phyloP scores from a whole-genome alignment of 2,888 invertebrate species.

The Polylopha cassiicola region DNA sequence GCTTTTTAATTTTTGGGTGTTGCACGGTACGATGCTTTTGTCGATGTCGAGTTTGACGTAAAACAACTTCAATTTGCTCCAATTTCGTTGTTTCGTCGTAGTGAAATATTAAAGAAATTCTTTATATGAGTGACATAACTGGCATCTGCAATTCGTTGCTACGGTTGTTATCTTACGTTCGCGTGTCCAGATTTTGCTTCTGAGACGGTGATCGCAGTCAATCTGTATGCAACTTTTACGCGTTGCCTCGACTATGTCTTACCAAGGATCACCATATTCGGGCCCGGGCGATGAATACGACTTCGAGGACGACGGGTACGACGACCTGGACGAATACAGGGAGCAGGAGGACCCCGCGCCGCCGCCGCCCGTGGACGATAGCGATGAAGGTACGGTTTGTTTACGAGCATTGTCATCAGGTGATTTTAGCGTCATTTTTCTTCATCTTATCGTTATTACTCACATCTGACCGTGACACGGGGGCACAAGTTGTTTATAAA shows the following conservation, averaged over 20 bases:
- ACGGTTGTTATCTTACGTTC: conserved; percentile 38
- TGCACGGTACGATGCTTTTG: conserved; percentile 55
- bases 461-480: conserved; percentile 28
- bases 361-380: conserved; percentile 77
- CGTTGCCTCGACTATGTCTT: conserved; percentile 79
- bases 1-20: conserved; percentile 23
- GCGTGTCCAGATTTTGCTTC: conserved; percentile 53
- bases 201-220: conserved; percentile 61
- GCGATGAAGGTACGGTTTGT: conserved; percentile 76
- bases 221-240: conserved; percentile 77
- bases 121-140: conserved; percentile 65
- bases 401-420: conserved; percentile 50
- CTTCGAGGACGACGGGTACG: conserved; percentile 84
- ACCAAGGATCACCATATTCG: conserved; percentile 82
- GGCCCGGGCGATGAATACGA: conserved; percentile 84
- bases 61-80: conserved; percentile 63
- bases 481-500: conserved; percentile 39
- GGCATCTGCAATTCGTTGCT: conserved; percentile 46
- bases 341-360: conserved; percentile 77
- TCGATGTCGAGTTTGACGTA: conserved; percentile 60
- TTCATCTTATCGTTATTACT: conserved; percentile 32
- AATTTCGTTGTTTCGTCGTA: conserved; percentile 53
- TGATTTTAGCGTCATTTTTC: conserved; percentile 50
- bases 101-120: conserved; percentile 47
- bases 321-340: conserved; percentile 82